phyloP scores from a whole-genome alignment of 1,140 invertebrate species.

The Plutomurus gul region DNA sequence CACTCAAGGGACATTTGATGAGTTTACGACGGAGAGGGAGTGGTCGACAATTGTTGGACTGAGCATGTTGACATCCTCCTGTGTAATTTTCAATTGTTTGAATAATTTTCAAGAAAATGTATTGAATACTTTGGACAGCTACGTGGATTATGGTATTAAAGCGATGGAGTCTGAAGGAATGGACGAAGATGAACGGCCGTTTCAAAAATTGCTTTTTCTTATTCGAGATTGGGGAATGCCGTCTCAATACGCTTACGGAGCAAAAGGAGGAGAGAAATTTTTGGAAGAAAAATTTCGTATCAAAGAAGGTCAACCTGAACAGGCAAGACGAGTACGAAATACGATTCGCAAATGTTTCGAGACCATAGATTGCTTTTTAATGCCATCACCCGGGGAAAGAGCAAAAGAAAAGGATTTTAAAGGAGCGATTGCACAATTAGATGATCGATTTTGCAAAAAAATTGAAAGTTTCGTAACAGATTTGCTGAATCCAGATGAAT shows the following conservation, averaged over 20 bases:
- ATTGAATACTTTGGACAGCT: constrained; percentile 64
- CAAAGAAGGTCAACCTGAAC: background rate
- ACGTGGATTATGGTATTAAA: constrained; percentile 69
- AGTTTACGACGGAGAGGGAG: constrained; percentile 65
- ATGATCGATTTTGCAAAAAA: constrained; percentile 1
- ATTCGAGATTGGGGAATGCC: constrained; percentile 42
- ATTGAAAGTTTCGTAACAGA: constrained; percentile 21
- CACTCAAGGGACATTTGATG: constrained; percentile 72
- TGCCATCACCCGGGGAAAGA: constrained; percentile 43
- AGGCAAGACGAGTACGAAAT: background rate
- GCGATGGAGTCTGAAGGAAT: constrained; percentile 58
- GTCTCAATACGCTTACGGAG: constrained; percentile 14
- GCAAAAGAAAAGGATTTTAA: background rate
- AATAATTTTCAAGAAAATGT: constrained; percentile 65
- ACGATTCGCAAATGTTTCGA: constrained; percentile 13
- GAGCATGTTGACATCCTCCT: constrained; percentile 59
- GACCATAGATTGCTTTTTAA: constrained; percentile 5
- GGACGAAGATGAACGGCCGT: background rate
- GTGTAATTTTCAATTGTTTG: constrained; percentile 64
- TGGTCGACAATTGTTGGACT: constrained; percentile 70
- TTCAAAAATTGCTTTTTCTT: constrained; percentile 45
- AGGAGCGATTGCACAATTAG: constrained; percentile 5
- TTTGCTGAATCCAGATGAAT: constrained; percentile 9
- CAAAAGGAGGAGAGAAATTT: constrained; percentile 33
- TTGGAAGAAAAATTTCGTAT: constrained; percentile 20